These are phyloP conservation scores for Tenualosa ilisha DNA, from an alignment of 2,797 vertebrate genomes.

Conservation along the genomic window DNA sequence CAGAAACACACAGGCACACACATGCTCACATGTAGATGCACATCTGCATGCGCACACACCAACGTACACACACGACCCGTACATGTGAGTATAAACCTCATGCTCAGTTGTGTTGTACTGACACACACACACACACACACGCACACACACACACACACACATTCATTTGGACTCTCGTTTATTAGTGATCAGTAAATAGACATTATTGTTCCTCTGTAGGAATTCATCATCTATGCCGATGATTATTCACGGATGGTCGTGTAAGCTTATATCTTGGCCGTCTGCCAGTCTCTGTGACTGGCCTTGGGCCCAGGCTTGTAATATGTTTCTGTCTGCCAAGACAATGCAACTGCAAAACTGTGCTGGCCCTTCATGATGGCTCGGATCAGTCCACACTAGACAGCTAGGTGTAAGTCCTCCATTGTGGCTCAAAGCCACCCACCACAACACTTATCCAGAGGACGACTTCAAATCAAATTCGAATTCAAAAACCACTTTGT, in stretches of 20 bases:
- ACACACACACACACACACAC: conserved; percentile 15
- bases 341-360: neutral
- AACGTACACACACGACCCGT: neutral
- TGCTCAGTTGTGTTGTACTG: neutral
- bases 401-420: neutral
- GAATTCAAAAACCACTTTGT: neutral
- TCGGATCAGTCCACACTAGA: neutral
- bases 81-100: neutral
- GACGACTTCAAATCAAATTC: neutral
- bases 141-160: neutral
- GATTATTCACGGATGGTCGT: neutral
- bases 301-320: neutral
- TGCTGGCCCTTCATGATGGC: neutral
- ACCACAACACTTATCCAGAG: neutral
- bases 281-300: neutral
- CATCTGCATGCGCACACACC: neutral
- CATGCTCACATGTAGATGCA: no score
- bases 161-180: neutral
- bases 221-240: neutral
- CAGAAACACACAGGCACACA: neutral
- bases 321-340: neutral
- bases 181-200: neutral
- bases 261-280: neutral
- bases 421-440: neutral
- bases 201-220: neutral